These are phyloP conservation scores for Prunella himalayana DNA, from an alignment of 2,113 vertebrate species.

Conservation along the genomic window DNA sequence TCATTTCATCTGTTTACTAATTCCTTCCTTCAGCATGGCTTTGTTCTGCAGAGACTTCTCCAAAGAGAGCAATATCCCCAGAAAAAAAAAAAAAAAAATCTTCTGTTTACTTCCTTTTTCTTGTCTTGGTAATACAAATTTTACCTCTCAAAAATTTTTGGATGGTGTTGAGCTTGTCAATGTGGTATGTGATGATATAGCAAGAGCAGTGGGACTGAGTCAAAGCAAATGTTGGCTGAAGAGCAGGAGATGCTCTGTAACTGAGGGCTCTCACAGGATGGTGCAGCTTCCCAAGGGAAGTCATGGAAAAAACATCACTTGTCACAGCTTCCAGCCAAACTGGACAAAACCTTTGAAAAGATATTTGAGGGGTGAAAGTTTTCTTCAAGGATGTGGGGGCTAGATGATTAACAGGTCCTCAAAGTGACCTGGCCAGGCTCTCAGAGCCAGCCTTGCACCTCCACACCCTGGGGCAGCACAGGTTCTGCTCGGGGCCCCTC, in stretches of 20 bases:
- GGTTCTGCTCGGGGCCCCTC: not conserved
- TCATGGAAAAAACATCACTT: not conserved
- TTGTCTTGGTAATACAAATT: not conserved
- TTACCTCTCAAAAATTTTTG: not conserved
- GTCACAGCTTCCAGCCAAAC: not conserved
- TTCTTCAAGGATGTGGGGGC: not conserved
- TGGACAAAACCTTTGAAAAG: not conserved
- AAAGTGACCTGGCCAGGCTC: not conserved
- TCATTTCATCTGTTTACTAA: not conserved
- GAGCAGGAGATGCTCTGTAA: not conserved
- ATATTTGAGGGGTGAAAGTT: not conserved
- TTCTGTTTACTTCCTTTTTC: not conserved
- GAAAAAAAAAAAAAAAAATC: not conserved
- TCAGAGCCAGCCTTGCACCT: accelerated
- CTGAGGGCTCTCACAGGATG: not conserved
- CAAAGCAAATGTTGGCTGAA: slow-evolving; percentile 16
- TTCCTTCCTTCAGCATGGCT: not conserved
- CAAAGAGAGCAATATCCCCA: not conserved
- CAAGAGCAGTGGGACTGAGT: slow-evolving; percentile 4
- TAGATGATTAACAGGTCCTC: not conserved
- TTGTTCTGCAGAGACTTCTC: not conserved
- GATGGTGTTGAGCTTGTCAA: not conserved
- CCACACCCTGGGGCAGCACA: accelerated
- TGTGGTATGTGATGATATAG: not conserved
- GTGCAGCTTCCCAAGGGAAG: not conserved